Conservation (phyloP, 2,113 vertebrate genomes). For the Micronycteris hirsuta region DNA sequence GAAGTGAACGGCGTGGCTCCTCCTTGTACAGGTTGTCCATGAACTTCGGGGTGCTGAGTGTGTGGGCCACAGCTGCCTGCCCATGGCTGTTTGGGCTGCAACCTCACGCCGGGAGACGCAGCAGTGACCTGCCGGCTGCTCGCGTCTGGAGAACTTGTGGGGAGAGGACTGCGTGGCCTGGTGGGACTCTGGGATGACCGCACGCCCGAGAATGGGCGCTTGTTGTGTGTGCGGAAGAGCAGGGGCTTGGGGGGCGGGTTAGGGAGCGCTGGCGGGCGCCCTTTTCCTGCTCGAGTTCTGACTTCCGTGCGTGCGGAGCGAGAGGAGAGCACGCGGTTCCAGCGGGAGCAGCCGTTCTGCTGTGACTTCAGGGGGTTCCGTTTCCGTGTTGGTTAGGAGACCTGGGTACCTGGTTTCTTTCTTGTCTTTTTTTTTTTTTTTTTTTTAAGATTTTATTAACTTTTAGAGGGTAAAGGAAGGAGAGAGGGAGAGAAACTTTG, state of each 20-base stretch:
- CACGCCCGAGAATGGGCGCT: not conserved
- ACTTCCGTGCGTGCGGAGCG: not conserved
- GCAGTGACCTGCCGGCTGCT: not conserved
- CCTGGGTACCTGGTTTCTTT: not conserved
- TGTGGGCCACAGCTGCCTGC: not conserved
- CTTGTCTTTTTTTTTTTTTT: no score
- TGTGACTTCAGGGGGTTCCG: not conserved
- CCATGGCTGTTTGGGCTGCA: no score
- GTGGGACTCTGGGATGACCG: not conserved
- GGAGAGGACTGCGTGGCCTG: not conserved
- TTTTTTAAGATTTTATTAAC: no score
- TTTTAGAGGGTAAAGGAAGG: no score
- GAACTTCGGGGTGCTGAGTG: not conserved
- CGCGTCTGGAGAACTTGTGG: not conserved
- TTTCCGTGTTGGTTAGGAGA: slow-evolving; percentile 18
- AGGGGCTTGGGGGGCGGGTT: not conserved
- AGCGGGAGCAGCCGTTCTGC: not conserved
- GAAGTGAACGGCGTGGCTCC: not conserved
- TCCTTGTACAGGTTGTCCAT: accelerated
- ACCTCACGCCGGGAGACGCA: no score
- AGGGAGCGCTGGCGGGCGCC: not conserved
- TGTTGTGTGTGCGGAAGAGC: not conserved
- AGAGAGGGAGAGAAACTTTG: no score
- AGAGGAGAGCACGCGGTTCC: not conserved
- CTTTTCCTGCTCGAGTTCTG: not conserved